A percentile compares a stretch with the other conserved stretches of the same genome.
Evolutionary conservation across 2,888 invertebrate species (phyloP).

Genomic region (Dastarcus helophoroides): DNA sequence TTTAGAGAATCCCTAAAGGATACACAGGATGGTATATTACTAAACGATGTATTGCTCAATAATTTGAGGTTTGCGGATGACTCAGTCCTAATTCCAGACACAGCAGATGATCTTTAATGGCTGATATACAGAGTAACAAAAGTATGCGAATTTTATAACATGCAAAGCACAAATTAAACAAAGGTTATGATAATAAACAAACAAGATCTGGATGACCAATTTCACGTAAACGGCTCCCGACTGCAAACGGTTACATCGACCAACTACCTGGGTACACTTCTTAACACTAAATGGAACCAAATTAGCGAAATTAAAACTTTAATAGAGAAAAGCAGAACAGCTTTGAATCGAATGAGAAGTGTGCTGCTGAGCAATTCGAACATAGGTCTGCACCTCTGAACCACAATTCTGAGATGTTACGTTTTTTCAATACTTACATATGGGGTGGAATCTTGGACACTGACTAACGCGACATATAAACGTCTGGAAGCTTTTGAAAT

Average conservation of each 20-base stretch:
- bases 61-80: too few relatives aligned
- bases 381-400: not conserved
- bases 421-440: constrained; percentile 1
- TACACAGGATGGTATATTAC: constrained; percentile 4
- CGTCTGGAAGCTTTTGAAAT: constrained; percentile 20
- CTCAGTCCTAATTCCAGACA: constrained; percentile 3
- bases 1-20: constrained; percentile 2
- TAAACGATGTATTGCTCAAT: constrained; percentile 5
- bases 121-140: constrained; percentile 4
- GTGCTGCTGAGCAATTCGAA: constrained; percentile 3
- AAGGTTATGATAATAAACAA: constrained; percentile 2
- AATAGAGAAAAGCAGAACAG: constrained; percentile 4
- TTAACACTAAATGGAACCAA: constrained; percentile 4
- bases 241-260: constrained; percentile 3
- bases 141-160: constrained; percentile 4
- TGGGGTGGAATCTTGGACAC: constrained; percentile 2
- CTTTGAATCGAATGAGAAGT: constrained; percentile 4
- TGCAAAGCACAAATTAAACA: constrained; percentile 5
- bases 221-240: constrained; percentile 1
- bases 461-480: constrained; percentile 40
- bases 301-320: constrained; percentile 2
- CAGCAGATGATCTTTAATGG: constrained; percentile 1
- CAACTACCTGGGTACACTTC: constrained; percentile 3
- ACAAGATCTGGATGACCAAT: constrained; percentile 3
- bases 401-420: constrained; percentile 1